Evolutionary conservation across 2,888 invertebrate genomes (phyloP).

Genomic region (Gisinianus flammeolus): DNA sequence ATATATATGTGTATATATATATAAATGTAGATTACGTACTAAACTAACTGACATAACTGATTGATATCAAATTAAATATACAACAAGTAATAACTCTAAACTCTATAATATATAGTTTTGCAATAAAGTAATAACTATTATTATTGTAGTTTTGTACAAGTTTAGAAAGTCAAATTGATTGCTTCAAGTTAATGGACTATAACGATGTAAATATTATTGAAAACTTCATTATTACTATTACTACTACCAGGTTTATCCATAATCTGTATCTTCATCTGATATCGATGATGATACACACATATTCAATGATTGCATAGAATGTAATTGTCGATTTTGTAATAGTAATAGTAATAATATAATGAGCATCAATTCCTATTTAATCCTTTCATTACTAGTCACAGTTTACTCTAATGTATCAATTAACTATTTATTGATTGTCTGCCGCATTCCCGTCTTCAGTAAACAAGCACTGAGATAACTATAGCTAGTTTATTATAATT

Average conservation of each 20-base stretch:
- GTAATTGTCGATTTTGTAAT: not conserved
- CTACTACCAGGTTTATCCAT: not conserved
- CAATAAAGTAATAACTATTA: no score
- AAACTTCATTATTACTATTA: not conserved
- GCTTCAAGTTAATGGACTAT: constrained; percentile 20
- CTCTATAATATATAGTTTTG: no score
- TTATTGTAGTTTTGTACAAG: not conserved
- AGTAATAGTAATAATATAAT: not conserved
- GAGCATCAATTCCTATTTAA: not conserved
- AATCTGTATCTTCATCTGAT: not conserved
- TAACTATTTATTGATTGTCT: constrained; percentile 1
- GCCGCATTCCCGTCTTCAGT: constrained; percentile 13
- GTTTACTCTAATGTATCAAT: not conserved
- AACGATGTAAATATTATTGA: not conserved
- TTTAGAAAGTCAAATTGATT: constrained; percentile 29
- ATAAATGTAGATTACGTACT: no score
- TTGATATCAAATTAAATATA: not conserved
- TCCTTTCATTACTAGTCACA: not conserved
- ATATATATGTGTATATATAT: no score
- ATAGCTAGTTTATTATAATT: not conserved
- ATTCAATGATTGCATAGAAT: constrained; percentile 1
- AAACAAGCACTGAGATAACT: constrained; percentile 6
- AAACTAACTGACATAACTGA: no score
- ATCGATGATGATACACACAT: no score
- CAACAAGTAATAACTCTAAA: no score